Conservation (phyloP, 2,888 invertebrate genomes). For the Leuctra nigra region DNA sequence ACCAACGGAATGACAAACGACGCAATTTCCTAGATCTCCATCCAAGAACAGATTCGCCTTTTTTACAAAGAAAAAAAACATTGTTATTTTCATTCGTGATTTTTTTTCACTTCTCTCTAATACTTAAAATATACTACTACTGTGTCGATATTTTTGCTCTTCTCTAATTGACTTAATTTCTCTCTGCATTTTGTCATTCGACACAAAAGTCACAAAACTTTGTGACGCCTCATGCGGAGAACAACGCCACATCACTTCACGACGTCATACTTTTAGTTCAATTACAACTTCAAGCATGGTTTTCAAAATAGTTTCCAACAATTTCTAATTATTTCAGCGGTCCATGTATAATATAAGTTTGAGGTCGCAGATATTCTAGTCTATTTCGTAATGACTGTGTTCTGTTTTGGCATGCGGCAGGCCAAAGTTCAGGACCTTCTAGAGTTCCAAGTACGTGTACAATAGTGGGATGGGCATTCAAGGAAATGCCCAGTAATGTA, state of each 20-base stretch:
- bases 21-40: neutral
- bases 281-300: too few species aligned
- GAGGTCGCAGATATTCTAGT: too few species aligned
- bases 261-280: too few species aligned
- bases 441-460: conserved; percentile 53
- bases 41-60: neutral
- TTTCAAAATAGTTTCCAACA: neutral
- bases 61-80: conserved; percentile 1
- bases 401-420: conserved; percentile 37
- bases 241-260: too few species aligned
- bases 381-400: neutral
- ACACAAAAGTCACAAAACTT: too few species aligned
- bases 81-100: neutral
- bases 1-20: conserved; percentile 5
- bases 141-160: too few species aligned
- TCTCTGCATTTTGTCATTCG: too few species aligned
- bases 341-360: too few species aligned
- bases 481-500: neutral
- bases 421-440: conserved; percentile 47
- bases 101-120: too few species aligned
- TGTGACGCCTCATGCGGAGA: too few species aligned
- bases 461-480: neutral
- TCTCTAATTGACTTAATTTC: too few species aligned
- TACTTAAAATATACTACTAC: too few species aligned
- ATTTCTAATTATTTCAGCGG: neutral